phyloP scores from a whole-genome alignment of 2,888 invertebrate genomes.

The Andricus quercusramuli region DNA sequence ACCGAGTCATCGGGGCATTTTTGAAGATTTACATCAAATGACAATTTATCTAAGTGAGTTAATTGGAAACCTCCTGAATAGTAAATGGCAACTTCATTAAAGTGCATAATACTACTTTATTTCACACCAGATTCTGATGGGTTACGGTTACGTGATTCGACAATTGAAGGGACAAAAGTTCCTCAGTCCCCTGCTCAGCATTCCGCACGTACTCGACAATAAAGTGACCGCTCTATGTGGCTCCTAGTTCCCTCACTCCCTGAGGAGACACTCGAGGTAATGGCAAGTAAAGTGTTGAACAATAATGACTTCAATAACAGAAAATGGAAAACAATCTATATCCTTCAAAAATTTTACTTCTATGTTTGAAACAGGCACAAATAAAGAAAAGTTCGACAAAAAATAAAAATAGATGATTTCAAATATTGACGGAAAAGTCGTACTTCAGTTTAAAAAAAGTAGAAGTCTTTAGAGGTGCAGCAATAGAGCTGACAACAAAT shows the following conservation, averaged over 20 bases:
- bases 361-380: too few species aligned
- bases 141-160: constrained; percentile 26
- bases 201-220: constrained; percentile 54
- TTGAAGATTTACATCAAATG: neutral
- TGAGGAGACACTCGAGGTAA: constrained; percentile 12
- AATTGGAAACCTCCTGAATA: neutral
- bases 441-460: too few species aligned
- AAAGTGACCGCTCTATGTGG: constrained; percentile 59
- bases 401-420: too few species aligned
- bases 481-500: too few species aligned
- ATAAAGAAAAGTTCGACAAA: too few species aligned
- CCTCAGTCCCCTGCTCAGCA: constrained; percentile 49
- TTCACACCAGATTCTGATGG: constrained; percentile 8
- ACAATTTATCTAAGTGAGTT: neutral
- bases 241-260: constrained; percentile 49
- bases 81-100: neutral
- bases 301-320: neutral
- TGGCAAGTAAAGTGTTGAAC: constrained; percentile 11
- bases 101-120: constrained; percentile 4
- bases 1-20: too few species aligned
- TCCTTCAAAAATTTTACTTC: neutral
- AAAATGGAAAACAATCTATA: neutral
- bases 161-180: constrained; percentile 41
- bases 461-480: too few species aligned
- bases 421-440: too few species aligned